Evolutionary conservation across 2,113 vertebrate genomes (phyloP), one percentile per base, ranked within the genome.

Genomic region (Sebastes fasciatus): DNA sequence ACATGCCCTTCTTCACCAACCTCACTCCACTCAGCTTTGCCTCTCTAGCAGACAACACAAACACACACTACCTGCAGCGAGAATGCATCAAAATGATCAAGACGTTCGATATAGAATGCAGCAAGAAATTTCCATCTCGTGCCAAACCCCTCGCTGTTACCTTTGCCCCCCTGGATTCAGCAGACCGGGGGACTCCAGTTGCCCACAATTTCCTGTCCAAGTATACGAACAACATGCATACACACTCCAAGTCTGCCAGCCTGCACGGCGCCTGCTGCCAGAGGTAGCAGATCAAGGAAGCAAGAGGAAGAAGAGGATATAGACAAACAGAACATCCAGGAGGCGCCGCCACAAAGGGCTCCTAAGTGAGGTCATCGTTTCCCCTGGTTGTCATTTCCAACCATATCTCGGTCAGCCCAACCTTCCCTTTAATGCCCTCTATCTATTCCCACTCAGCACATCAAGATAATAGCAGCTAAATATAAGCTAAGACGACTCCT

Each of bases 401-500:
- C 75, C 77, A 80, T 85, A 88, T 89, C 83, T 73, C 71, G 69
- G 62, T 73, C 45, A 10, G 26, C 60, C 58, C 23, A 66, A 23
- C 73, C 70, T 83, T 76, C 64, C 8, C 26, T 77, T 75, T 65
- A 83, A 61, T 76, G 80, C 63, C 67, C 79, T 82, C 46, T 17
- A 74, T 82, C 72, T 72, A 55, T 58, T 60, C 78, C 67, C 84
- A 79, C 80, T 77, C 86, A 68, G 69, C 64, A 73, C 76, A 86
- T 87, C 58, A 63, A 77, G 87, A 91, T 84, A 87, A 83, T 11
- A 21, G 67, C 76, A 60, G 74, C 85, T 83, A 90, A 81, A 91
- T 67, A 84, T 80, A 77, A 77, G 73, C 51, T 1, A 45, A 76
- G 49, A 70, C 26, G 1, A 21, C 55, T 69, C 23, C 62, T 34